Conservation (phyloP, 2,888 invertebrate species). For the Brachylomia viminalis region DNA sequence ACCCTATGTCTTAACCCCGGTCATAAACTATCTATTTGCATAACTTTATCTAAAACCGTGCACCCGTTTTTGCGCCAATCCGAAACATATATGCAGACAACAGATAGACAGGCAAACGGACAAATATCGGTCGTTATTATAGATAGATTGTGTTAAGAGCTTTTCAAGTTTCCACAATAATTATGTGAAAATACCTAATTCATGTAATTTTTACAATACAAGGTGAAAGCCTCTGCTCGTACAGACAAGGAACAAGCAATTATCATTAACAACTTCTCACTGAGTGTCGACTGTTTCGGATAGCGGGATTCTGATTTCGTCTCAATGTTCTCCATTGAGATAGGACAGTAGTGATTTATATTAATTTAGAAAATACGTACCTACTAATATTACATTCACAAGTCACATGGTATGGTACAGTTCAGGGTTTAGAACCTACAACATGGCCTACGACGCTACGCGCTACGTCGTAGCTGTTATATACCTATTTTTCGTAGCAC, state of each 20-base stretch:
- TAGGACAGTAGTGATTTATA: background rate
- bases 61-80: too few relatives aligned
- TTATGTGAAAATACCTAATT: background rate
- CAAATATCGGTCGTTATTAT: too few relatives aligned
- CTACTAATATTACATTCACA: background rate
- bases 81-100: too few relatives aligned
- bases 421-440: background rate
- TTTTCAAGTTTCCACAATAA: background rate
- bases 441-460: conserved; percentile 18
- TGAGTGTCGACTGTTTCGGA: background rate
- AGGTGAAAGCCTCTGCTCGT: background rate
- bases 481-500: conserved; percentile 31
- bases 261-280: background rate
- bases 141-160: background rate
- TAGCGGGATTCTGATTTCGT: background rate
- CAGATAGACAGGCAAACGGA: too few relatives aligned
- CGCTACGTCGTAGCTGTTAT: conserved; percentile 44
- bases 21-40: too few relatives aligned
- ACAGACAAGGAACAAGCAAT: background rate
- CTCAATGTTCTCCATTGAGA: background rate
- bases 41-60: too few relatives aligned
- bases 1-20: too few relatives aligned
- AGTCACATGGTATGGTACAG: background rate
- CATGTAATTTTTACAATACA: background rate
- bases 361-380: background rate